phyloP scores from a whole-genome alignment of 2,888 invertebrate species.

The Drosophila anceps region DNA sequence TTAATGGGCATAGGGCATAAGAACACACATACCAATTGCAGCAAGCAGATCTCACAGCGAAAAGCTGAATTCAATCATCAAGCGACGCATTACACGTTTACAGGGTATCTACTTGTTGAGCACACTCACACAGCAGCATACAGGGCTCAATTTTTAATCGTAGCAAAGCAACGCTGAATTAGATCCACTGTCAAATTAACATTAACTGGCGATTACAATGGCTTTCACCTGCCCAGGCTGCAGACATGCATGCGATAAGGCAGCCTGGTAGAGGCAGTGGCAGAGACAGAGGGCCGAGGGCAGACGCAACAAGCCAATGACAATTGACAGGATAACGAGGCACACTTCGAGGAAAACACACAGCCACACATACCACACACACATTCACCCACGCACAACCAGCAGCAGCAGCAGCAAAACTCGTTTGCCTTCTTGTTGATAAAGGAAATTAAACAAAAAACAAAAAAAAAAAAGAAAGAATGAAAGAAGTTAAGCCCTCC shows the following conservation, averaged over 20 bases:
- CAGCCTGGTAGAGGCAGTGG: conserved; percentile 21
- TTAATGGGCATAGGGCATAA: background rate
- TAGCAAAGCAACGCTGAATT: conserved; percentile 7
- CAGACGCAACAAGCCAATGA: conserved; percentile 75
- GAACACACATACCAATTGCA: background rate
- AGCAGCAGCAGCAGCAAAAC: conserved; percentile 30
- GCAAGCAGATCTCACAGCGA: background rate
- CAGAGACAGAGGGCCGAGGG: conserved; percentile 13
- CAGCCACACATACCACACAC: conserved; percentile 3
- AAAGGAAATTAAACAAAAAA: conserved; percentile 72
- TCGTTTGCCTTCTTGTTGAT: conserved; percentile 65
- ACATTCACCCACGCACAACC: conserved; percentile 1
- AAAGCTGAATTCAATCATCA: background rate
- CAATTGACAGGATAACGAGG: conserved; percentile 75
- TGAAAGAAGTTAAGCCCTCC: conserved; percentile 61
- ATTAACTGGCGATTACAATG: conserved; percentile 67
- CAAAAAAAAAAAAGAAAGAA: conserved; percentile 31
- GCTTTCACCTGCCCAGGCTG: conserved; percentile 45
- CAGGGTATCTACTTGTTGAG: background rate
- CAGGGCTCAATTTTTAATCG: conserved; percentile 8
- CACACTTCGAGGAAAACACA: conserved; percentile 34
- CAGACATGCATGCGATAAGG: conserved; percentile 19
- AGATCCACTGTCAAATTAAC: conserved; percentile 59
- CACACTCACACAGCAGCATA: background rate
- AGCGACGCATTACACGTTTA: background rate